These are phyloP conservation scores for Aphelocoma coerulescens DNA, from an alignment of 2,113 vertebrate species.

Conservation along the genomic window DNA sequence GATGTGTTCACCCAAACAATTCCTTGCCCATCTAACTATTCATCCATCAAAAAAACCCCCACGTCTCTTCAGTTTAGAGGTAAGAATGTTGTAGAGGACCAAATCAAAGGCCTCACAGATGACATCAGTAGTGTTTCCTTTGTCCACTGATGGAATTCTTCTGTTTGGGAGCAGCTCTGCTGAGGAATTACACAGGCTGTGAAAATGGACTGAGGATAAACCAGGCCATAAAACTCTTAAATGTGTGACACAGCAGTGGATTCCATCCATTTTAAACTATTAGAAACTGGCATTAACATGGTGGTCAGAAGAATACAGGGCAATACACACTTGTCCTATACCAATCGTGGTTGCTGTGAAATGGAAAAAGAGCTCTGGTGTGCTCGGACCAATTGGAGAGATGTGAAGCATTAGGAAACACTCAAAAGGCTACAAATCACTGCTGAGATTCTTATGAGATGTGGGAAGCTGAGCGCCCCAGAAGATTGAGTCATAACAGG, in stretches of 20 bases:
- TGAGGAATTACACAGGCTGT: background rate
- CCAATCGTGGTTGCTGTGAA: background rate
- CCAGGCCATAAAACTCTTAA: background rate
- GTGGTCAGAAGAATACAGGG: background rate
- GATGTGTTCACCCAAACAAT: background rate
- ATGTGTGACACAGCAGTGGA: background rate
- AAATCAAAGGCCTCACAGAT: background rate
- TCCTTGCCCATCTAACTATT: background rate
- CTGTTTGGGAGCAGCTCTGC: background rate
- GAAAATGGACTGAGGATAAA: background rate
- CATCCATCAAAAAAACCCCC: background rate
- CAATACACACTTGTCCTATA: background rate
- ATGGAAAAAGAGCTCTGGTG: background rate
- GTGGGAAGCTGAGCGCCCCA: background rate
- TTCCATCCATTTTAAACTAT: background rate
- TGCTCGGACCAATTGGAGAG: background rate
- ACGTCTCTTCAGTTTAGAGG: background rate
- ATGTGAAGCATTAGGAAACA: background rate
- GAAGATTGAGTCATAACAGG: conserved; percentile 11
- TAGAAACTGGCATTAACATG: background rate
- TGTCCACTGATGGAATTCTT: background rate
- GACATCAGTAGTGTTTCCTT: background rate
- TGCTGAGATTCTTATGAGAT: background rate
- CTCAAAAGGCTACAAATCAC: conserved; percentile 28
- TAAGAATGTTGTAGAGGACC: background rate